Evolutionary conservation across 1,140 invertebrate genomes (phyloP).

Genomic region (Pemphigus obesinymphae): DNA sequence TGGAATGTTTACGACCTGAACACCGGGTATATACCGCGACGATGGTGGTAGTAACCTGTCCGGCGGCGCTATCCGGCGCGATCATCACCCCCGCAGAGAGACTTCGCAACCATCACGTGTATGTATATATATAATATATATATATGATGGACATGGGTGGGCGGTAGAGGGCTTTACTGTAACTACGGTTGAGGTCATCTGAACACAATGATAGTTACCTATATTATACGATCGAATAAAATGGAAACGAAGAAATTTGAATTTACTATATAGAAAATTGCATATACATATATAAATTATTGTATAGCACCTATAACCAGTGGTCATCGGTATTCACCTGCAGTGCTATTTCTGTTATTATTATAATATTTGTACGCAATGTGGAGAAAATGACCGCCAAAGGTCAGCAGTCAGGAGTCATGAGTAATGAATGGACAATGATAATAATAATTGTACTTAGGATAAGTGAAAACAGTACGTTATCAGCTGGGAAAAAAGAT

Average conservation of each 20-base stretch:
- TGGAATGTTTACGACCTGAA: conserved; percentile 20
- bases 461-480: neutral
- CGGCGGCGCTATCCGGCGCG: conserved; percentile 28
- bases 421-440: neutral
- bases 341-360: neutral
- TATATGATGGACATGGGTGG: no score
- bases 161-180: neutral
- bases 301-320: neutral
- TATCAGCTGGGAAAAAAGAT: neutral
- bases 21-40: neutral
- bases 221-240: neutral
- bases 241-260: neutral
- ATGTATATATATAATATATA: no score
- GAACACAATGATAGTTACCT: neutral
- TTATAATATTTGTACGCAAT: neutral
- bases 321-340: neutral
- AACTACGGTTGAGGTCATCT: neutral
- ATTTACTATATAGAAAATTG: neutral
- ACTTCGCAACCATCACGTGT: no score
- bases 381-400: neutral
- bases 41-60: neutral
- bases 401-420: neutral
- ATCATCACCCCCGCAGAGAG: conserved; percentile 12
- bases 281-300: neutral
- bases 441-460: neutral